These are phyloP conservation scores for Patagioenas fasciata DNA, from an alignment of 2,113 vertebrate species.

Conservation along the genomic window DNA sequence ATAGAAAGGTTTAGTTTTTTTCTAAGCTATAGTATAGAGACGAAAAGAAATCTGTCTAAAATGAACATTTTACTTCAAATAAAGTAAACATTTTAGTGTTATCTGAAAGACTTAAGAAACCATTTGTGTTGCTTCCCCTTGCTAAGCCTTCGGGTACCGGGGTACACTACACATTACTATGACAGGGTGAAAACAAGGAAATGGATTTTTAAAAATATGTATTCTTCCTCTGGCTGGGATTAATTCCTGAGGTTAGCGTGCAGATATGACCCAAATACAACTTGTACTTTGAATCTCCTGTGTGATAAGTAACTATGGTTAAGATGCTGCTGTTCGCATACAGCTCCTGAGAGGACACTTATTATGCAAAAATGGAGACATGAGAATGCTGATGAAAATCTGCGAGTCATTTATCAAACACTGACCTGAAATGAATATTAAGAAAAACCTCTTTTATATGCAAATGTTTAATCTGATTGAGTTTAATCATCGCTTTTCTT, in stretches of 20 bases:
- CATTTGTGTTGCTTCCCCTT: neutral
- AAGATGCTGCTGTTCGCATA: conserved; percentile 29
- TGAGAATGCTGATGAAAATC: conserved; percentile 54
- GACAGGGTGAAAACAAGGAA: neutral
- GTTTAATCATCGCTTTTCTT: conserved; percentile 47
- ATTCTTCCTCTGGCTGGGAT: neutral
- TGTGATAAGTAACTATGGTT: neutral
- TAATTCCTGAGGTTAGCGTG: conserved; percentile 2
- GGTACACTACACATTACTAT: neutral
- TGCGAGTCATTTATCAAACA: conserved; percentile 52
- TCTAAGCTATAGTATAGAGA: neutral
- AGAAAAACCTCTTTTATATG: conserved; percentile 61
- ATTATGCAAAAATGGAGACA: conserved; percentile 48
- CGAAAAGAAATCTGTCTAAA: neutral
- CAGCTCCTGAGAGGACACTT: conserved; percentile 18
- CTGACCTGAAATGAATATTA: conserved; percentile 61
- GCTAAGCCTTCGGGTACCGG: neutral
- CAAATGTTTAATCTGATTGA: conserved; percentile 26
- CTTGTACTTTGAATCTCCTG: neutral
- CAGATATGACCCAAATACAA: conserved; percentile 1
- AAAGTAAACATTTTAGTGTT: neutral
- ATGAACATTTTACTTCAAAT: neutral
- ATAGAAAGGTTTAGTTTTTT: neutral
- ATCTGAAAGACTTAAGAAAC: neutral
- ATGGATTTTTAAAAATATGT: neutral